Conservation (phyloP, 2,888 invertebrate species). For the Cosmorhoe ocellata region DNA sequence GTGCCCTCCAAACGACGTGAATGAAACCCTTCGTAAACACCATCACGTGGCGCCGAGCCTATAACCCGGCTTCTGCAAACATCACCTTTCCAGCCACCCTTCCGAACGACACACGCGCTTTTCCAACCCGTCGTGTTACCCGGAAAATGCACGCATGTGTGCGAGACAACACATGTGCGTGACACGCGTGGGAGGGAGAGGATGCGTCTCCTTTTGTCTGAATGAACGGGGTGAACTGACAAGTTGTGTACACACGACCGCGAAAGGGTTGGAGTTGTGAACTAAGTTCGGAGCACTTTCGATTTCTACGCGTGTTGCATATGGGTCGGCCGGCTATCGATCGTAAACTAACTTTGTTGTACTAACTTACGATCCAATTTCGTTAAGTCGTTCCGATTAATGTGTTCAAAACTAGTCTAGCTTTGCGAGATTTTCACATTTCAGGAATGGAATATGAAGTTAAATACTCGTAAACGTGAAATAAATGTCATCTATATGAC, state of each 20-base stretch:
- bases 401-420: slow-evolving; percentile 24
- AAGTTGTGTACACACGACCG: slow-evolving; percentile 68
- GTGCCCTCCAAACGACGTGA: slow-evolving; percentile 48
- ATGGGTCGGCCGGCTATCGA: slow-evolving; percentile 70
- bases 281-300: slow-evolving; percentile 70
- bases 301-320: slow-evolving; percentile 75
- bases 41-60: slow-evolving; percentile 56
- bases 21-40: slow-evolving; percentile 63
- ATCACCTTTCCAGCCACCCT: slow-evolving; percentile 34
- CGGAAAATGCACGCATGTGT: slow-evolving; percentile 63
- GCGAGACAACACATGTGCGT: slow-evolving; percentile 69
- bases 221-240: slow-evolving; percentile 75
- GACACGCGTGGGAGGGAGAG: slow-evolving; percentile 60
- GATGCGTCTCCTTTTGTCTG: slow-evolving; percentile 60
- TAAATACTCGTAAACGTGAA: no score
- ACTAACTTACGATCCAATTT: slow-evolving; percentile 41
- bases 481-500: no score
- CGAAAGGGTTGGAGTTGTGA: slow-evolving; percentile 74
- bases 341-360: slow-evolving; percentile 56
- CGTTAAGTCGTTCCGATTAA: slow-evolving; percentile 49
- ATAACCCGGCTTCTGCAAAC: slow-evolving; percentile 50
- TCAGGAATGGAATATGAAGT: no score
- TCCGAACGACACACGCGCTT: slow-evolving; percentile 31
- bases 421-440: background rate
- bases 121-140: slow-evolving; percentile 44